Base-by-base conservation (phyloP, 2,113 vertebrate genomes). In the Euleptes europaea region DNA sequence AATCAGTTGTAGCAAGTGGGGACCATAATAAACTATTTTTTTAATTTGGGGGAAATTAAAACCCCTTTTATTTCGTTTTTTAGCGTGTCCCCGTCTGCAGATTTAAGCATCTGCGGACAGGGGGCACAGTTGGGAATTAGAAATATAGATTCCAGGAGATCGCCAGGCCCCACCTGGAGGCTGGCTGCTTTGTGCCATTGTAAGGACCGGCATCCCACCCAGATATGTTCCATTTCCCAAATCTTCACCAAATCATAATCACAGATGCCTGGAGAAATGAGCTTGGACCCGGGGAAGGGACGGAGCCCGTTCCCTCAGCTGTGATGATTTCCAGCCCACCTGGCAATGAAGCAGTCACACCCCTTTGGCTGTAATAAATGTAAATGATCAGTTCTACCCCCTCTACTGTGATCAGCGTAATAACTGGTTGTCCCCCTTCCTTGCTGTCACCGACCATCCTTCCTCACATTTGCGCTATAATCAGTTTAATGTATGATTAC, bases 401-500 rank as follows among this genome's bases (percentile, higher is more conserved):
- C 33, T 28, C 60, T 26, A 28, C 60, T 63, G 26, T 63, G 60
- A 63, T 63, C 60, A 63, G 60, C 60, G 9, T 63, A 63, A 63
- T 63, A 63, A 28, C 9, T 26, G 60, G 60, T 38, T 67, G 8
- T 69, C 69, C 67, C 66, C 69, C 69, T n/a, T 40, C 10, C 51
- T n/a, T 60, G 49, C 38, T 60, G 80, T n/a, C 80, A 73, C 51
- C 9, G 23, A 31, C 14, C 14, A 31, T 70, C 38, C 80, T 35
- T 51, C 66, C 54, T 19, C 80, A 31, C 67, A 49, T 72, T n/a
- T 42, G 69, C 11, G 42, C 69, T 73, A 23, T 57, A 82, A 82
- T 82, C 72, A 40, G 38, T 42, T 82, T 82, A 82, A 82, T 82
- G 51, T 60, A 72, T 82, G 69, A 82, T 82, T 72, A 60, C 51